These are phyloP conservation scores for Omphaloscelis lunosa DNA, from an alignment of 2,888 invertebrate species.

Conservation along the genomic window DNA sequence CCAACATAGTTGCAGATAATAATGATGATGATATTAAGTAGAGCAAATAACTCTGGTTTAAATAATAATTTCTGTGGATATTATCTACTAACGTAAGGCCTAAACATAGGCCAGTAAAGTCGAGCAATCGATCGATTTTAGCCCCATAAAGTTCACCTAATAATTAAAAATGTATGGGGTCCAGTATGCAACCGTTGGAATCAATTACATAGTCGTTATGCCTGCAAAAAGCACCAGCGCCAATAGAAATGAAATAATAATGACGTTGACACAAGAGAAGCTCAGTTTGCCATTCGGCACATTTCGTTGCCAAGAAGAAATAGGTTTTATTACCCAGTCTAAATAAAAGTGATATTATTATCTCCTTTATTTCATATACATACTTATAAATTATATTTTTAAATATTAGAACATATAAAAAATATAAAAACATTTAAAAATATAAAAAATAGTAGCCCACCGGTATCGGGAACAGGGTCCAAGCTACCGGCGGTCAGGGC, in stretches of 20 bases:
- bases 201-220: conserved; percentile 10
- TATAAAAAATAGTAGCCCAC: no score
- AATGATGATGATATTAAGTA: background rate
- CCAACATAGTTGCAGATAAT: background rate
- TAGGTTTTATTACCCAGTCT: no score
- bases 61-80: background rate
- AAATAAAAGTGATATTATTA: no score
- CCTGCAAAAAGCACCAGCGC: background rate
- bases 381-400: no score
- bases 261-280: background rate
- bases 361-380: no score
- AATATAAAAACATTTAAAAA: no score
- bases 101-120: background rate
- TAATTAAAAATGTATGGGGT: conserved; percentile 10
- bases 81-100: background rate
- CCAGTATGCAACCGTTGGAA: conserved; percentile 10
- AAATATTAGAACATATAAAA: no score
- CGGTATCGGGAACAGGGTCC: no score
- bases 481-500: no score
- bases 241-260: background rate
- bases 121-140: conserved; percentile 2
- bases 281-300: no score
- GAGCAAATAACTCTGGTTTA: background rate
- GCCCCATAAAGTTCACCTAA: conserved; percentile 2
- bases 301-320: no score